Evolutionary conservation across 2,113 vertebrate species (phyloP).

Genomic region (Recurvirostra avosetta): DNA sequence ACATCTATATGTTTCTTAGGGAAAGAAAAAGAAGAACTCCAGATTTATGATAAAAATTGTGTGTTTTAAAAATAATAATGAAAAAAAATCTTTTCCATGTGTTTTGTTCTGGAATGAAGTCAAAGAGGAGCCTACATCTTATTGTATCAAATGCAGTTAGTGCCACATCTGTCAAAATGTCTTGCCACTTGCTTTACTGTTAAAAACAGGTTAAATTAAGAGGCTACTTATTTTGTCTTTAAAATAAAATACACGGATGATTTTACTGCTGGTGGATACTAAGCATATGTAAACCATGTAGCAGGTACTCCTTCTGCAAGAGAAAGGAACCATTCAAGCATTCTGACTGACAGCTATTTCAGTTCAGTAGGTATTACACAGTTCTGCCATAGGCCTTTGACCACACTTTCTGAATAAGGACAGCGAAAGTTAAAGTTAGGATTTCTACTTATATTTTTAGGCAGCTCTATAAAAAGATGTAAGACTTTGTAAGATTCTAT

Average conservation of each 20-base stretch:
- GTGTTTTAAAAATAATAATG: background rate
- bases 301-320: background rate
- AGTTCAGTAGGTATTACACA: background rate
- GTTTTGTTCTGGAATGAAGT: background rate
- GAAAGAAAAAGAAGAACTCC: background rate
- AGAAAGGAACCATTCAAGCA: background rate
- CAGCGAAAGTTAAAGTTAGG: background rate
- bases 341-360: background rate
- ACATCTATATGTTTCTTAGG: background rate
- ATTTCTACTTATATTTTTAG: background rate
- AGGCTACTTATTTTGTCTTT: background rate
- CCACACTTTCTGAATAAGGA: background rate
- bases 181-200: background rate
- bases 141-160: background rate
- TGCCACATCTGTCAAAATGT: background rate
- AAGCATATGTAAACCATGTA: background rate
- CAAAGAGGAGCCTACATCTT: background rate
- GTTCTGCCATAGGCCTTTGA: background rate
- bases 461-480: background rate
- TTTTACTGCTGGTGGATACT: background rate
- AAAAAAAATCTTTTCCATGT: background rate
- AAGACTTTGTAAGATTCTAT: background rate
- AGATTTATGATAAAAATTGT: background rate
- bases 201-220: background rate
- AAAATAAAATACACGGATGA: background rate